Evolutionary conservation across 2,797 vertebrate genomes (phyloP), one percentile per base, ranked within the genome.

Genomic region (Lindbergichthys nudifrons): DNA sequence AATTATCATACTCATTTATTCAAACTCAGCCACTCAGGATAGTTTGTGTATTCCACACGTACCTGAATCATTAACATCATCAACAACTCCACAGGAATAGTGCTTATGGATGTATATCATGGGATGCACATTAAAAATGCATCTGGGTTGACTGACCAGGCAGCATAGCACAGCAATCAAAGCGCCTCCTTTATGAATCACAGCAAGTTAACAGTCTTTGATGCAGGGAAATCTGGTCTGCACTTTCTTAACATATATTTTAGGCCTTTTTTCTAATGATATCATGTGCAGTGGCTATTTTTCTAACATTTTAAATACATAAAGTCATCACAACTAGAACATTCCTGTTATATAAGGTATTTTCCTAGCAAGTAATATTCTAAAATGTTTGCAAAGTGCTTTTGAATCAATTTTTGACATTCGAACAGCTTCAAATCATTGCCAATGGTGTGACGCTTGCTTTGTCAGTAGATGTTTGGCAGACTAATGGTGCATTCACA

Each of bases 111-210:
- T 63, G 10, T 63, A 70, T 50, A 26, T 26, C 26, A 26, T 26
- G 26, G 26, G 26, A 26, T 26, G 26, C 32, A 65, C 59, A n/a
- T 64, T 82, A 71, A 8, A 72, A 76, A 77, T 67, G 61, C 13
- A 74, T 80, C 57, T 54, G 10, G 63, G 63, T 71, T 64, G 67
- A 60, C 48, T 57, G 65, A 68, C 62, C 47, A 51, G 13, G 32
- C 60, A 59, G 65, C 39, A 21, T 2, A 14, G 30, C 43, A 16
- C 13, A 12, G 14, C 15, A 18, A 65, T 62, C 30, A 15, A 60
- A 42, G 61, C 14, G 21, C 1, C 13, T 15, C 16, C 19, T 50
- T 65, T 47, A 47, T 9, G 23, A 73, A 76, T 46, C 56, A 12
- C 12, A 15, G n/a, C 65, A 46, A 39, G n/a, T 14, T n/a, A 51